Conservation (phyloP, 2,113 vertebrate genomes). For the Triplophysa dalaica region DNA sequence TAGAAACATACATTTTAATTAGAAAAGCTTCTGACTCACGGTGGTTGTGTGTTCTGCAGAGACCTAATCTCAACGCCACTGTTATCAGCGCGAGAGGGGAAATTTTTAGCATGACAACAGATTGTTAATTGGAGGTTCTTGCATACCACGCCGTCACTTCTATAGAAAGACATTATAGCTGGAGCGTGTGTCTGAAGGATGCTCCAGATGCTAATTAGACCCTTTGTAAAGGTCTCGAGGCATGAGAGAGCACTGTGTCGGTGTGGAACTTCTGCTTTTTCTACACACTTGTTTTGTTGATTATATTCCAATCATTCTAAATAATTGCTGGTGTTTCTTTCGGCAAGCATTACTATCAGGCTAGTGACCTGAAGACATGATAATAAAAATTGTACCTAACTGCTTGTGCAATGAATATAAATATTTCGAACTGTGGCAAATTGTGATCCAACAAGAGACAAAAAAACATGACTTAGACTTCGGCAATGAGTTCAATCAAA, state of each 20-base stretch:
- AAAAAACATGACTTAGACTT: too few relatives aligned
- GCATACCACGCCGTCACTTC: background rate
- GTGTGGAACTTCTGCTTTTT: background rate
- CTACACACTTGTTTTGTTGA: background rate
- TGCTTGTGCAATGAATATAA: too few relatives aligned
- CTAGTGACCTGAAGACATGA: too few relatives aligned
- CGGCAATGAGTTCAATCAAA: too few relatives aligned
- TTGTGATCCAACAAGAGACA: too few relatives aligned
- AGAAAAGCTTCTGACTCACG: background rate
- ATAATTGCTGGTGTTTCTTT: too few relatives aligned
- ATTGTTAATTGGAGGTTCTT: constrained; percentile 25
- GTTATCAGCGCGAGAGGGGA: background rate
- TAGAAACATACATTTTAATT: background rate
- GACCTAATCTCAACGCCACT: constrained; percentile 8
- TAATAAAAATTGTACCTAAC: too few relatives aligned
- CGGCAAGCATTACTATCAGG: too few relatives aligned
- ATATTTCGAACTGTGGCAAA: too few relatives aligned
- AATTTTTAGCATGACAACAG: background rate
- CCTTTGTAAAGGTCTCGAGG: background rate
- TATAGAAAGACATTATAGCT: constrained; percentile 1
- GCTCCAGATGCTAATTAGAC: background rate
- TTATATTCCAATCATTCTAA: background rate
- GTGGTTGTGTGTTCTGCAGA: constrained; percentile 16
- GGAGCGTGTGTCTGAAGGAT: background rate
- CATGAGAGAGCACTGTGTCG: background rate